phyloP scores from a whole-genome alignment of 2,113 vertebrate species.

The Chloropsis hardwickii region DNA sequence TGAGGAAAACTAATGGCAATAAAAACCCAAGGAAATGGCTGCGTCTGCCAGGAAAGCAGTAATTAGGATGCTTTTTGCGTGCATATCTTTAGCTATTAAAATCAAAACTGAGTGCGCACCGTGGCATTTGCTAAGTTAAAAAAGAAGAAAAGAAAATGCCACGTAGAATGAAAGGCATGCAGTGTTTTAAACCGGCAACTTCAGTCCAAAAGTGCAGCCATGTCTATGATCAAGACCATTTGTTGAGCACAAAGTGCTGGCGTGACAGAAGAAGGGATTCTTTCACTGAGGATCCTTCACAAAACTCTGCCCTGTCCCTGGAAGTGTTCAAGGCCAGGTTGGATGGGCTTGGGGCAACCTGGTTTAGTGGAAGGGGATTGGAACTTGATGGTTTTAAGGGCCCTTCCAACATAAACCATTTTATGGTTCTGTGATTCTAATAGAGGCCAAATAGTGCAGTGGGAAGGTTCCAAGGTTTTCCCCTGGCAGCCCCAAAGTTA shows the following conservation, averaged over 20 bases:
- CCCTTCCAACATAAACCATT: not conserved
- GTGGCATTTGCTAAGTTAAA: conserved; percentile 51
- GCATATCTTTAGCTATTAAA: conserved; percentile 75
- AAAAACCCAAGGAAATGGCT: conserved; percentile 74
- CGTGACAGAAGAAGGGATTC: not conserved
- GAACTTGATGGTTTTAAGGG: not conserved
- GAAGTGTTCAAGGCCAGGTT: not conserved
- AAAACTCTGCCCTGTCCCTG: not conserved
- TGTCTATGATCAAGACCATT: not conserved
- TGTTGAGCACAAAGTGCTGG: not conserved
- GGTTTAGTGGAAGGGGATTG: not conserved
- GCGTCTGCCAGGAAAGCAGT: conserved; percentile 72
- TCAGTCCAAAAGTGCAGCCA: not conserved
- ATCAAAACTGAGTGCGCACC: conserved; percentile 55
- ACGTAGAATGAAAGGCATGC: not conserved
- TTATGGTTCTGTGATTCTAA: not conserved
- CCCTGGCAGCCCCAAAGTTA: not conserved
- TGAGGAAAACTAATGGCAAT: conserved; percentile 79
- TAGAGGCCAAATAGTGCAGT: not conserved
- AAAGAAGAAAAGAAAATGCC: conserved; percentile 35
- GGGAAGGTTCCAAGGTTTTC: not conserved
- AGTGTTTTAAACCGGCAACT: not conserved
- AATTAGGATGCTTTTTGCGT: conserved; percentile 80
- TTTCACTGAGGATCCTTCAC: not conserved
- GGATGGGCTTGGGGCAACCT: not conserved